phyloP scores from a whole-genome alignment of 2,888 invertebrate genomes.

The Aspidiotus destructor region DNA sequence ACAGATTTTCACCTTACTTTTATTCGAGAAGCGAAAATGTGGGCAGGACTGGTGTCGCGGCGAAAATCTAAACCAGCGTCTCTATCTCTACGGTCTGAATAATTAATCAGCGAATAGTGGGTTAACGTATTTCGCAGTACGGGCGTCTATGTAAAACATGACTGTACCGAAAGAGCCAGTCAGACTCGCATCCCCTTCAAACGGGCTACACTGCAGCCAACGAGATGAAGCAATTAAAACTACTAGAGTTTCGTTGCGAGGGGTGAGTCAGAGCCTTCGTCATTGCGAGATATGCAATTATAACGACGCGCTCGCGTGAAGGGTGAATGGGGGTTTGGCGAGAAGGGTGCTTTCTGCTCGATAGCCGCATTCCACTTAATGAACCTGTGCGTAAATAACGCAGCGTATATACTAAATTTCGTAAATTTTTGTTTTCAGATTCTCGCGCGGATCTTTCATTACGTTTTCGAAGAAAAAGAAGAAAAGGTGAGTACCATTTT shows the following conservation, averaged over 20 bases:
- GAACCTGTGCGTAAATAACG: too few relatives aligned
- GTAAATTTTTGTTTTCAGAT: too few relatives aligned
- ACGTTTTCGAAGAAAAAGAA: too few relatives aligned
- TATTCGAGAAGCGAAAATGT: neutral
- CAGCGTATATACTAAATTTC: too few relatives aligned
- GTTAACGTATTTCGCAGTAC: conserved; percentile 21
- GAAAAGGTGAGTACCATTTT: too few relatives aligned
- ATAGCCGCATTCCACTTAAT: too few relatives aligned
- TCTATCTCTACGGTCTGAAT: neutral
- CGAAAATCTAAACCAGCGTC: neutral
- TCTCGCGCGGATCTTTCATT: too few relatives aligned
- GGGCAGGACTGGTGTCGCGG: neutral
- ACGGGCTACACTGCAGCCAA: neutral
- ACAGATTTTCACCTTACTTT: too few relatives aligned
- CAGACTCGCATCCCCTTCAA: neutral
- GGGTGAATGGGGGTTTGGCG: conserved; percentile 21
- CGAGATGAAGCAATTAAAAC: conserved; percentile 23
- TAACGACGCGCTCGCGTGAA: conserved; percentile 20
- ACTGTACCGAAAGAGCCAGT: neutral
- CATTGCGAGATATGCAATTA: conserved; percentile 27
- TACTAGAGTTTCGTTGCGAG: neutral
- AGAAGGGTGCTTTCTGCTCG: conserved; percentile 14
- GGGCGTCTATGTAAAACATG: neutral
- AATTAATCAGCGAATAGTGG: conserved; percentile 8
- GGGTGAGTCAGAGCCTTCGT: conserved; percentile 27